These are phyloP conservation scores for Indicator indicator DNA, from an alignment of 2,113 vertebrate genomes.

Conservation along the genomic window DNA sequence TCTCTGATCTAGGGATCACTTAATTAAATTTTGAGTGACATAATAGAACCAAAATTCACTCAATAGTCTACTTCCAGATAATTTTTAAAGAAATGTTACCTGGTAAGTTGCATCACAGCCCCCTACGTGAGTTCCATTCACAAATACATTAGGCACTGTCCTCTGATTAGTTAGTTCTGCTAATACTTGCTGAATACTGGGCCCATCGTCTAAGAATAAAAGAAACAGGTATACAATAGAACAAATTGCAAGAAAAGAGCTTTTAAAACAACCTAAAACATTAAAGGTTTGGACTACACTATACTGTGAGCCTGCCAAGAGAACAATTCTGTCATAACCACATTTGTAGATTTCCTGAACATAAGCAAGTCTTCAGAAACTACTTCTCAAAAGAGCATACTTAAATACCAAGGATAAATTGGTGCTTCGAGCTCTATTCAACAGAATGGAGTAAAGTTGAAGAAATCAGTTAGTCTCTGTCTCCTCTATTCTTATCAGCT, in stretches of 20 bases:
- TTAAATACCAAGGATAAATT: background rate
- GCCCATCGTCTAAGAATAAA: conserved; percentile 83
- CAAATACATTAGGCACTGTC: conserved; percentile 93
- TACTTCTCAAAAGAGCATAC: background rate
- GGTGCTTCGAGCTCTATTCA: background rate
- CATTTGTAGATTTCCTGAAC: background rate
- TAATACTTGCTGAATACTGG: conserved; percentile 87
- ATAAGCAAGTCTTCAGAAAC: background rate
- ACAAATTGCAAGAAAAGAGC: background rate
- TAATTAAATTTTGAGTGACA: background rate
- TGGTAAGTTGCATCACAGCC: conserved; percentile 90
- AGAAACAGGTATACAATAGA: background rate
- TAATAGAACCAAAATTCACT: background rate
- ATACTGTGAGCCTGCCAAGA: background rate
- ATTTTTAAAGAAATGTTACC: conserved; percentile 74
- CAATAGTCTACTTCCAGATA: background rate
- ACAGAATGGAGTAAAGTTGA: background rate
- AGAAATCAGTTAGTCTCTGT: background rate
- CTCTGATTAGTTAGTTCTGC: conserved; percentile 90
- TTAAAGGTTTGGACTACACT: background rate
- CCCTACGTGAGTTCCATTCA: conserved; percentile 92
- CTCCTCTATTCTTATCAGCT: background rate
- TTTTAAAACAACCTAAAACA: background rate
- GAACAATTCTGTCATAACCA: background rate
- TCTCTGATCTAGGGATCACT: background rate